These are phyloP conservation scores for Leptoteleia sp. DNA, from an alignment of 1,140 invertebrate genomes.

Conservation along the genomic window DNA sequence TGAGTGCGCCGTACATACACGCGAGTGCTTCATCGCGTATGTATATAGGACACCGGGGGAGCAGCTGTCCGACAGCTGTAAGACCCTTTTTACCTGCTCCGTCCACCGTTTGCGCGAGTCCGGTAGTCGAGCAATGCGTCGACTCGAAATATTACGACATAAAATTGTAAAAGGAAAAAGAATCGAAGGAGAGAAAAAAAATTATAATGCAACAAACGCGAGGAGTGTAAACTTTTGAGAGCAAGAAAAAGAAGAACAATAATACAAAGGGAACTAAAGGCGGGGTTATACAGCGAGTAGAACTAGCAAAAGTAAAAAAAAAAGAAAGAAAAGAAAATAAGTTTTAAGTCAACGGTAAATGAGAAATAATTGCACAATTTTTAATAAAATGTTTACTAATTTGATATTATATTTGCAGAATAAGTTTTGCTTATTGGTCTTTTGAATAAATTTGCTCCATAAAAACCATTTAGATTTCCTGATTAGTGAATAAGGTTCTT, in stretches of 20 bases:
- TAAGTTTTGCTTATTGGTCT: too few species aligned
- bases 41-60: slow-evolving; percentile 80
- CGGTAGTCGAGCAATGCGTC: slow-evolving; percentile 63
- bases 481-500: too few species aligned
- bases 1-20: slow-evolving; percentile 34
- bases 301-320: too few species aligned
- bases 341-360: too few species aligned
- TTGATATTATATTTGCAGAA: too few species aligned
- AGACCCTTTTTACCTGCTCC: slow-evolving; percentile 80
- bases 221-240: background rate
- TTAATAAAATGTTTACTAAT: too few species aligned
- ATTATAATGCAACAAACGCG: background rate
- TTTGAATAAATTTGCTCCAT: too few species aligned
- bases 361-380: too few species aligned
- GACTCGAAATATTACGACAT: slow-evolving; percentile 25
- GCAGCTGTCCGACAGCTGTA: slow-evolving; percentile 82
- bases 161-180: slow-evolving; percentile 15
- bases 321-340: too few species aligned
- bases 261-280: too few species aligned
- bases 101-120: slow-evolving; percentile 68
- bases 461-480: too few species aligned
- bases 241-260: slow-evolving; percentile 5
- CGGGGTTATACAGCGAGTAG: too few species aligned
- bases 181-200: slow-evolving; percentile 2
- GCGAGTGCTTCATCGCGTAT: slow-evolving; percentile 74